These are phyloP conservation scores for Clanis bilineata DNA, from an alignment of 2,888 invertebrate genomes.

Conservation along the genomic window DNA sequence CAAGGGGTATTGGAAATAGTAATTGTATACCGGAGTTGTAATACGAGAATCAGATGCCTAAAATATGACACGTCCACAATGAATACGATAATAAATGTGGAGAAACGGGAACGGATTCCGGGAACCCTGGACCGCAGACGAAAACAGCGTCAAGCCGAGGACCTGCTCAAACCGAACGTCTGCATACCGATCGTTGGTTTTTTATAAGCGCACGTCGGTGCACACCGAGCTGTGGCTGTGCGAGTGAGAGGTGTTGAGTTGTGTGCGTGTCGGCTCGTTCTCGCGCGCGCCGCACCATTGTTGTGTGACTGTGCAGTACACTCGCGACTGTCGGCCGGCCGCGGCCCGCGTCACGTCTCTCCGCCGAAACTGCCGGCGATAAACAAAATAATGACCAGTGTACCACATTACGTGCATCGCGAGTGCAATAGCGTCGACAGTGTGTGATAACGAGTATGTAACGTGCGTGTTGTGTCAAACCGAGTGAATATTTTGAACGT, in stretches of 20 bases:
- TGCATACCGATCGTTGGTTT: constrained; percentile 82
- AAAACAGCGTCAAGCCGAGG: constrained; percentile 81
- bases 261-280: constrained; percentile 56
- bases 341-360: constrained; percentile 52
- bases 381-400: constrained; percentile 79
- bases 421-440: constrained; percentile 76
- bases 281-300: constrained; percentile 68
- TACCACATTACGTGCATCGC: constrained; percentile 71
- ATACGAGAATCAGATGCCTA: background rate
- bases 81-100: constrained; percentile 30
- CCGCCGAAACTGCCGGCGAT: constrained; percentile 71
- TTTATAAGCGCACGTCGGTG: constrained; percentile 74
- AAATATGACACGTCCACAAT: background rate
- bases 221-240: constrained; percentile 52
- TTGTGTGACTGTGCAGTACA: constrained; percentile 66
- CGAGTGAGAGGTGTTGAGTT: constrained; percentile 49
- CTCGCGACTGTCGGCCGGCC: constrained; percentile 65
- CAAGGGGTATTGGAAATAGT: background rate
- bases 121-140: constrained; percentile 78
- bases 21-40: background rate
- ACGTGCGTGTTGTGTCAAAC: constrained; percentile 76
- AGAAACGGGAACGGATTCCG: constrained; percentile 49
- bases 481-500: constrained; percentile 67
- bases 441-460: constrained; percentile 79
- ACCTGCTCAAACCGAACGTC: constrained; percentile 82